A percentile compares a stretch with the other conserved stretches of the same genome.
Conservation (phyloP, 2,113 vertebrate species). For the Phalacrocorax carbo region DNA sequence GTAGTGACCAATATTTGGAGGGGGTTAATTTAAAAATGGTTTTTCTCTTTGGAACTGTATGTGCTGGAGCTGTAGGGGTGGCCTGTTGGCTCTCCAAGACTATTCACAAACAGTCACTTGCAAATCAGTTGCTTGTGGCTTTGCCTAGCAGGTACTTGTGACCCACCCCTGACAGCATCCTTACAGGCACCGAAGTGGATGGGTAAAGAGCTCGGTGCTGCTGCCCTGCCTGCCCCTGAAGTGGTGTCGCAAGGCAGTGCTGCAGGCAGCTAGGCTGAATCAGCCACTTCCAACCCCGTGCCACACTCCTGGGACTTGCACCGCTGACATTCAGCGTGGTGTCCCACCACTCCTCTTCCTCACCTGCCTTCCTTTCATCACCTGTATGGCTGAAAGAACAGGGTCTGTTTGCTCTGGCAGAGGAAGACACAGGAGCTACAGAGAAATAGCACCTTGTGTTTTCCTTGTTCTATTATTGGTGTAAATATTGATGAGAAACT, state of each 20-base stretch:
- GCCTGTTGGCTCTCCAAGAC: not conserved
- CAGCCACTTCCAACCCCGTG: not conserved
- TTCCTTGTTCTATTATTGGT: not conserved
- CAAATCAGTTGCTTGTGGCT: not conserved
- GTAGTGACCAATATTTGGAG: not conserved
- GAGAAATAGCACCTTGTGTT: not conserved
- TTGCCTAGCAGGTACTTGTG: not conserved
- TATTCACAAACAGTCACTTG: not conserved
- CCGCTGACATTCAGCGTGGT: not conserved
- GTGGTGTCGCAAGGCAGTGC: not conserved
- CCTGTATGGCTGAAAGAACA: not conserved
- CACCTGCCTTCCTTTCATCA: not conserved
- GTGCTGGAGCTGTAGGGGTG: not conserved
- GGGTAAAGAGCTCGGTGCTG: not conserved
- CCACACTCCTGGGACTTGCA: not conserved
- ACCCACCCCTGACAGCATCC: not conserved
- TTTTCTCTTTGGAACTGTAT: not conserved
- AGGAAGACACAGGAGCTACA: not conserved
- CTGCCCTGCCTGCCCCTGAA: not conserved
- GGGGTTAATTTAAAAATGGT: not conserved
- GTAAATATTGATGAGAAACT: not conserved
- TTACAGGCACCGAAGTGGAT: rapidly evolving
- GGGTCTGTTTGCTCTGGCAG: not conserved
- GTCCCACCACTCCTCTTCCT: rapidly evolving
- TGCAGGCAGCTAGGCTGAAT: not conserved